These are phyloP conservation scores for Sminthurides aquaticus DNA, from an alignment of 2,888 invertebrate genomes.

Conservation along the genomic window DNA sequence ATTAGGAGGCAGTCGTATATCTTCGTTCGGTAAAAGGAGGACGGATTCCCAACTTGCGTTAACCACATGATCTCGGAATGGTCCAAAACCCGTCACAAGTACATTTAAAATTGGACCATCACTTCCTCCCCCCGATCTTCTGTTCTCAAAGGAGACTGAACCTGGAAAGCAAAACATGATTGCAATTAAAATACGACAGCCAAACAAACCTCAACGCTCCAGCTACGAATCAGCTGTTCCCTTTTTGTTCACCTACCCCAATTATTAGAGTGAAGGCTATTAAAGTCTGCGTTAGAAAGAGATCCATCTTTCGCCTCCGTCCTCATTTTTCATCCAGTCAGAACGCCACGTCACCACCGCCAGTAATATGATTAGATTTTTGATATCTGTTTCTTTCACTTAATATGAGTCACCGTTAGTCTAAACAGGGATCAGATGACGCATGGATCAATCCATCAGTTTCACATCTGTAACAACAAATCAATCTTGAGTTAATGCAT, in stretches of 20 bases:
- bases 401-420: too few species aligned
- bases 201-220: too few species aligned
- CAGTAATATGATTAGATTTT: too few species aligned
- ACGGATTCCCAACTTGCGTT: conserved; percentile 83
- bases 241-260: not conserved
- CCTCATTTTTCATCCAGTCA: conserved; percentile 25
- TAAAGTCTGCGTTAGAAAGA: not conserved
- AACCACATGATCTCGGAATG: conserved; percentile 60
- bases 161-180: too few species aligned
- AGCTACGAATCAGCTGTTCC: too few species aligned
- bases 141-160: not conserved
- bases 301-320: conserved; percentile 24
- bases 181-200: too few species aligned
- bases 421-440: too few species aligned
- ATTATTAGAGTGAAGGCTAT: not conserved
- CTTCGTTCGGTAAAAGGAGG: conserved; percentile 51
- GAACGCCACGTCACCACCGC: too few species aligned
- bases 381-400: too few species aligned
- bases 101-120: conserved; percentile 45
- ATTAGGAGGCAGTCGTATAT: conserved; percentile 35
- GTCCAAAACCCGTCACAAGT: conserved; percentile 71
- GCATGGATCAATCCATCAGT: too few species aligned
- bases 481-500: too few species aligned
- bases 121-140: not conserved
- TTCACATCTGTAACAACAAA: too few species aligned